These are phyloP conservation scores for Catharus bicknelli DNA, from an alignment of 2,113 vertebrate species.

Conservation along the genomic window DNA sequence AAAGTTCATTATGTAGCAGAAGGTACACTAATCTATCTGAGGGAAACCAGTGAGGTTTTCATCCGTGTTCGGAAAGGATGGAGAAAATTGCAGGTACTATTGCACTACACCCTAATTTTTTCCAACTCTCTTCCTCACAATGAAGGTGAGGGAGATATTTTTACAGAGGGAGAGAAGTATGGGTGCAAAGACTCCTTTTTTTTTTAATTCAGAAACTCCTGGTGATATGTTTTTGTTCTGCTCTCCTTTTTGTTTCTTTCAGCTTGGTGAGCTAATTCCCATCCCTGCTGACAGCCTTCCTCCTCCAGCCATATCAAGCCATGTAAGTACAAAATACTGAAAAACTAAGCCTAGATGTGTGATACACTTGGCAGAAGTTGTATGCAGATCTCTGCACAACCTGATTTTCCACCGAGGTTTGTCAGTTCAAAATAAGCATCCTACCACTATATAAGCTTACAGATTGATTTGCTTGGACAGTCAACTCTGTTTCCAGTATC, in stretches of 20 bases:
- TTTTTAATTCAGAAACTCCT: background rate
- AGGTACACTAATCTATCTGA: slow-evolving; percentile 84
- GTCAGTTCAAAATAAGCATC: background rate
- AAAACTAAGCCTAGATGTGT: background rate
- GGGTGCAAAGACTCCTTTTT: background rate
- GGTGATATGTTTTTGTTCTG: background rate
- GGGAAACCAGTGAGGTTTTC: slow-evolving; percentile 82
- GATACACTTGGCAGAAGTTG: background rate
- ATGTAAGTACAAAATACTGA: slow-evolving; percentile 64
- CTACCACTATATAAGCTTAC: background rate
- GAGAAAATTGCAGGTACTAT: slow-evolving; percentile 89
- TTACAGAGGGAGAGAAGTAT: background rate
- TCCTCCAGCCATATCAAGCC: slow-evolving; percentile 73
- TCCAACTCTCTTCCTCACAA: background rate
- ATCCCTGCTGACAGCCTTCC: slow-evolving; percentile 79
- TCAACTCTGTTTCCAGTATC: background rate
- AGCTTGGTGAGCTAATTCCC: slow-evolving; percentile 90
- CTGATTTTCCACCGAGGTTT: background rate
- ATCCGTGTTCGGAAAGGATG: slow-evolving; percentile 89
- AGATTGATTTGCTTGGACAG: background rate
- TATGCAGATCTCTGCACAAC: background rate
- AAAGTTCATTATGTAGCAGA: slow-evolving; percentile 79
- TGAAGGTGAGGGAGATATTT: background rate
- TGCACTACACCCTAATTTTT: background rate
- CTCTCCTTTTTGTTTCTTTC: slow-evolving; percentile 21